phyloP scores from a whole-genome alignment of 2,113 vertebrate genomes.

The Sigmodon hispidus region DNA sequence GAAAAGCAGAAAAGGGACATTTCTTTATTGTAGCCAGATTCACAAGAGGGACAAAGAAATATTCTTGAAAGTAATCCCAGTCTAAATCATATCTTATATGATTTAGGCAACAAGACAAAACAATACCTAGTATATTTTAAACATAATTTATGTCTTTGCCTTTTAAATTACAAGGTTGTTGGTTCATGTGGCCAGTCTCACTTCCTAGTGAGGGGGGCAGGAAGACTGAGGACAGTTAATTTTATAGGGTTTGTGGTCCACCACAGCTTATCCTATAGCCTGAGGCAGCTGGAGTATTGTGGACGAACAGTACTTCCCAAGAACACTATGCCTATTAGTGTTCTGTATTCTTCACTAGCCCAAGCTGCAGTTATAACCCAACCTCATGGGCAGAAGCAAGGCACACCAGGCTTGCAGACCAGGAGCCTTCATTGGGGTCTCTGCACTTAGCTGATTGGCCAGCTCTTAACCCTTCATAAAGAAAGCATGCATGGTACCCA shows the following conservation, averaged over 20 bases:
- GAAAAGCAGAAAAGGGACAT: not conserved
- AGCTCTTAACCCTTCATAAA: not conserved
- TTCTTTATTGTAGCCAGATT: not conserved
- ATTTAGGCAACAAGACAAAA: not conserved
- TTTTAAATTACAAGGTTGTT: not conserved
- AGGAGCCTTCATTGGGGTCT: not conserved
- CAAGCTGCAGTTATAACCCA: not conserved
- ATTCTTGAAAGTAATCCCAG: conserved; percentile 11
- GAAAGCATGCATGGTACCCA: not conserved
- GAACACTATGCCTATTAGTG: not conserved
- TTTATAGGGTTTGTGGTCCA: not conserved
- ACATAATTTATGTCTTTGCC: not conserved
- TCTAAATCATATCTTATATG: not conserved
- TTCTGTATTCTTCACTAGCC: not conserved
- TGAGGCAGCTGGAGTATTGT: accelerated
- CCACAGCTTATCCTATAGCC: accelerated
- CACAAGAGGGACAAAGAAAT: not conserved
- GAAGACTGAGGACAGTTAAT: too few species aligned
- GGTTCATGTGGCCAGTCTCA: not conserved
- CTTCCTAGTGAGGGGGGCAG: not conserved
- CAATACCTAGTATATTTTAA: not conserved
- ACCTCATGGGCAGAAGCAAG: not conserved
- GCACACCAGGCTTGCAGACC: not conserved
- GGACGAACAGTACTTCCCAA: not conserved
- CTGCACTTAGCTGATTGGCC: not conserved